Evolutionary conservation across 1,140 invertebrate genomes (phyloP), one percentile per base, ranked within the genome.

Genomic region (Adelges cooleyi): DNA sequence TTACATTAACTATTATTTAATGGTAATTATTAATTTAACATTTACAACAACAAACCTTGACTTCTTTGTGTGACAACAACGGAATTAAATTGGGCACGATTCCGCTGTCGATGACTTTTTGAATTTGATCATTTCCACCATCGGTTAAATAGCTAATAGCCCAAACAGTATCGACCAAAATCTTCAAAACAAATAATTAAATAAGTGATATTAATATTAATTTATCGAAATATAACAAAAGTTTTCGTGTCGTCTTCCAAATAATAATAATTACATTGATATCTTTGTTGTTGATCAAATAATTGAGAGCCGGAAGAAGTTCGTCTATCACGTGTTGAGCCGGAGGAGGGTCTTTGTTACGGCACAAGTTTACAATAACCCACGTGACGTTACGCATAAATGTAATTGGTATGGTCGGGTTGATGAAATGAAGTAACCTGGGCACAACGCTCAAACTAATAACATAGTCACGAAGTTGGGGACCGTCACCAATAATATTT

Each of bases 121-220:
- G 95, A 72, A 99, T 99, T 77, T 98, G 95, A 68, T 96, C 92
- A 75, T 98, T 98, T 20, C 96, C 96, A 66, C 92, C 92, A 73
- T 98, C 95, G 49, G 96, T 99, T 70, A 99, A 77, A 79, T 99
- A 99, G 72, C 95, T 98, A 67, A 99, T 82, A 25, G 96, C 95
- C 97, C 96, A 99, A 40, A 99, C 92, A 51, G 96, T 98, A 75
- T 99, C 96, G 52, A 99, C 93, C 71, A 99, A 80, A 73, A 99
- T 97, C 89, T 94, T 74, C 67, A 81, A 77, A 71, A 69, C 13
- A 18, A 13, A 53, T 10, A 38, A 38, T 44, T 33, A 65, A 33
- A 20, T 27, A 44, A 13, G 18, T 38, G 65, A 22, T 40, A 15
- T 22, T 17, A 29, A 29, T 18, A 15, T 13, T 42, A 38, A 13